Conservation (phyloP, 1,140 invertebrate genomes). For the Brachionus rotundiformis region DNA sequence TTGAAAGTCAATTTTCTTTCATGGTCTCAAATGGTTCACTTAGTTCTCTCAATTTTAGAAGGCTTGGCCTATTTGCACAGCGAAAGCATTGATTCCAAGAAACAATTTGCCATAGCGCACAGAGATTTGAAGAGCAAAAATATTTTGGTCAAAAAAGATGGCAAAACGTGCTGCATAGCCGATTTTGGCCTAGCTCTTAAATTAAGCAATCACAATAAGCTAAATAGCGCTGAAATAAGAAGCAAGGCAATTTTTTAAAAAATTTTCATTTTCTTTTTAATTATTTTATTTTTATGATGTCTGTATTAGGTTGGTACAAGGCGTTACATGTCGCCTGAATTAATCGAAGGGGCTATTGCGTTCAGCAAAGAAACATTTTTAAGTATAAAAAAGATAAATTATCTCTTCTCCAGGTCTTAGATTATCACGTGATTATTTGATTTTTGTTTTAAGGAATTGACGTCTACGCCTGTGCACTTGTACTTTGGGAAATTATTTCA, state of each 20-base stretch:
- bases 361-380: conserved; percentile 51
- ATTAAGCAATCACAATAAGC: conserved; percentile 24
- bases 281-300: background rate
- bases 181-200: conserved; percentile 73
- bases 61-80: conserved; percentile 77
- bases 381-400: background rate
- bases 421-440: background rate
- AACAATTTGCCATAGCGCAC: conserved; percentile 88
- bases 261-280: background rate
- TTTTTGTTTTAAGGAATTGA: conserved; percentile 71
- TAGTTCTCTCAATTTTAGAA: conserved; percentile 73
- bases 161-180: conserved; percentile 82
- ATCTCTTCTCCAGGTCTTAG: background rate
- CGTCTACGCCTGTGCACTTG: conserved; percentile 89
- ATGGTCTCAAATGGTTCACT: conserved; percentile 85
- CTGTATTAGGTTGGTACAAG: conserved; percentile 67
- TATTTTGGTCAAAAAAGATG: conserved; percentile 84
- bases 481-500: conserved; percentile 83
- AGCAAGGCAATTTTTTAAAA: conserved; percentile 8
- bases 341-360: conserved; percentile 66
- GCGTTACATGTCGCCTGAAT: conserved; percentile 90
- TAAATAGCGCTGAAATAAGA: conserved; percentile 47
- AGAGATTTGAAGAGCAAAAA: conserved; percentile 94
- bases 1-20: conserved; percentile 73
- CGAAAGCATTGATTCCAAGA: conserved; percentile 65